Base-by-base conservation (phyloP, 1,140 invertebrate genomes). In the Bacillus rossius region DNA sequence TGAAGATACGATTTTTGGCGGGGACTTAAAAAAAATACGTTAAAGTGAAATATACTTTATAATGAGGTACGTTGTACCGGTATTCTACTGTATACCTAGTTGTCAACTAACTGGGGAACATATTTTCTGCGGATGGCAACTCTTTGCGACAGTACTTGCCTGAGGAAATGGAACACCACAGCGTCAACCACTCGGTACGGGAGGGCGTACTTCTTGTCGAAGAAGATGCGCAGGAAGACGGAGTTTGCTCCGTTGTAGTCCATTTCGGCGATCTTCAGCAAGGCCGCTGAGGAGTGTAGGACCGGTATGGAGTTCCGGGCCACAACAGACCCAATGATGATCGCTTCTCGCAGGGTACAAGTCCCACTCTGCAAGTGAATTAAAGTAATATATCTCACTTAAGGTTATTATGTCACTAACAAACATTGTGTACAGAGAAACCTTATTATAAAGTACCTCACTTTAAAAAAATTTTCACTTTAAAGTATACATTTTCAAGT, bases 151-250 rank as follows among this genome's bases (percentile, higher is more conserved):
- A 34, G 4, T 34, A 34, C 62, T 73, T 75, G 92, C 89, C 84
- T 86, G 5, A 97, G 68, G 73, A 99, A 99, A 75, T 99, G 95
- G 72, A 92, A 91, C 2, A 99, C 94, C n/a, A 94, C 81, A 10
- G 91, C 92, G 79, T 99, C 96, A 14, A 99, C 82, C 2, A 98
- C 96, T 66, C 93, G 80, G 73, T 94, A 99, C 1, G 96, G 96
- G 40, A 99, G 75, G 1, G 96, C 94, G 80, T 99, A 99, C 73
- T 98, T 98, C 74, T 99, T 99, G 69, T 99, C 96, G 55, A 99
- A 84, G 51, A 99, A 85, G 69, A 95, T 90, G 45, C 94, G 81
- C 23, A 99, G 77, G 69, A 99, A 96, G 65, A 99, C 94, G 49
- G 93, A 97, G 75, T 91, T 98, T 1, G 96, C 93, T n/a, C 96